phyloP scores from a whole-genome alignment of 2,797 vertebrate genomes.

The Paramormyrops hopkinsi region DNA sequence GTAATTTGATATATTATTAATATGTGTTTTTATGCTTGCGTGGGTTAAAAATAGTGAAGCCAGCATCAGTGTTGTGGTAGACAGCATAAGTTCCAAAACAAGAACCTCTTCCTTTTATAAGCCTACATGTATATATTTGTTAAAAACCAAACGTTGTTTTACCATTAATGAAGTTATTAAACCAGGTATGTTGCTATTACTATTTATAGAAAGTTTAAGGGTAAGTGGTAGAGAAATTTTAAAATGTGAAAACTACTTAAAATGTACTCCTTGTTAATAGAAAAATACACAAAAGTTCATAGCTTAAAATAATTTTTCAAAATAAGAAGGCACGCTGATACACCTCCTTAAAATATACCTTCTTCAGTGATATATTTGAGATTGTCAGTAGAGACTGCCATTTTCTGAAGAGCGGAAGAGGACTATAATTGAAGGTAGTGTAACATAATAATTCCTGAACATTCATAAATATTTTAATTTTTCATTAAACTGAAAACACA shows the following conservation, averaged over 20 bases:
- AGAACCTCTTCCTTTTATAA: neutral
- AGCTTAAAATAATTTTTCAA: neutral
- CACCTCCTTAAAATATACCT: neutral
- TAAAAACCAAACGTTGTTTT: neutral
- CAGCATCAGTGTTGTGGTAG: neutral
- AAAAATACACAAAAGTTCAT: neutral
- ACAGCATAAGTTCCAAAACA: neutral
- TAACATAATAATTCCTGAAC: neutral
- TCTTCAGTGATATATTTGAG: neutral
- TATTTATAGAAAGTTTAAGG: neutral
- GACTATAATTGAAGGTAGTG: neutral
- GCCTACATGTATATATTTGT: neutral
- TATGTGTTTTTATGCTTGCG: neutral
- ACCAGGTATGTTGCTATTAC: neutral
- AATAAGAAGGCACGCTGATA: neutral
- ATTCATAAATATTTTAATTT: neutral
- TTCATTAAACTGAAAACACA: neutral
- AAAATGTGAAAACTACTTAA: neutral
- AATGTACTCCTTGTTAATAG: neutral
- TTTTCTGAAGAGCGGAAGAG: neutral
- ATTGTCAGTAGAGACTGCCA: neutral
- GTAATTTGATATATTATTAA: neutral
- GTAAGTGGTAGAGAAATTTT: neutral
- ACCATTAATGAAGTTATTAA: neutral
- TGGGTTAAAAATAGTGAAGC: neutral